Evolutionary conservation across 2,797 vertebrate species (phyloP), one percentile per base, ranked within the genome.

Genomic region (Microhierax caerulescens): DNA sequence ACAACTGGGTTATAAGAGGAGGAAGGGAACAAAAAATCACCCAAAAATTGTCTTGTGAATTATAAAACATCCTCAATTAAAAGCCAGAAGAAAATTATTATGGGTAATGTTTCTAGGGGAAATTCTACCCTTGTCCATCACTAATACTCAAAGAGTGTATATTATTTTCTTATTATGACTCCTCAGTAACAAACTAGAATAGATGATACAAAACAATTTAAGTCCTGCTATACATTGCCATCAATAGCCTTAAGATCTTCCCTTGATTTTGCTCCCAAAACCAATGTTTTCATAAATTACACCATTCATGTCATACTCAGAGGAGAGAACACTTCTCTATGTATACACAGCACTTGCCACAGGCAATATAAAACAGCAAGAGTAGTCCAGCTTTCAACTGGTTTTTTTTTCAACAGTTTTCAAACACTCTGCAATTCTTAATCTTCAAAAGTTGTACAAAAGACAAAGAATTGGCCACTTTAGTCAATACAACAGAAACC

Each of bases 71-170:
- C 15, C 23, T 57, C 41, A 63, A 14, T 27, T 51, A 74, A 85
- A 74, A 95, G 36, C 12, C 54, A 89, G 8, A 7, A 24, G 41
- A 70, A 67, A 86, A 68, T 83, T 19, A 15, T 3, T 51, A 36
- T 0, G 8, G 11, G 11, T 12, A 45, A 22, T 20, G 68, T 11
- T 15, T 85, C 23, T 53, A 61, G n/a, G 8, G 65, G 27, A n/a
- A 81, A 34, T 64, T 74, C 60, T 19, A 27, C 23, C 39, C 24
- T n/a, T 30, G 18, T 18, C 60, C 64, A 83, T 13, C 0, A 2
- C 19, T 28, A 28, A 7, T 36, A 61, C 5, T 4, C 37, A 17
- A 56, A 67, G 25, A 64, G 9, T 7, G 32, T 0, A 0, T 16
- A 47, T 15, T 11, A 13, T 51, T 72, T 67, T 37, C 11, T 45